phyloP scores from a whole-genome alignment of 2,797 vertebrate species.

The Megalops cyprinoides region DNA sequence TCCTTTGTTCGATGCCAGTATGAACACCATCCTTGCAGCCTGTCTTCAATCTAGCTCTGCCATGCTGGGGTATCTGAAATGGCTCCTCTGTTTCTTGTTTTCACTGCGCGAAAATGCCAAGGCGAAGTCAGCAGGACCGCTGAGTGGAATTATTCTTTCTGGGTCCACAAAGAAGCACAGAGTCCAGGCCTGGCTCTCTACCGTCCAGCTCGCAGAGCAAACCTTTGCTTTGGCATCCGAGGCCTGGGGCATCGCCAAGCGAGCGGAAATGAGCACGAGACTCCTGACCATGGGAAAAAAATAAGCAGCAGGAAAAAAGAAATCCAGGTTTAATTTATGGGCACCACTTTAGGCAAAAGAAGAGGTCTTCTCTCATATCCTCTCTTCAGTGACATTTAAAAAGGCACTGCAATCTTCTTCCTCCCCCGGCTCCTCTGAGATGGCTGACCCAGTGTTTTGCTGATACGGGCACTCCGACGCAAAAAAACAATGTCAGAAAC shows the following conservation, averaged over 20 bases:
- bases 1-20: too few species aligned
- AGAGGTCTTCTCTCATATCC: neutral
- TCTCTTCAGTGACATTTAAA: neutral
- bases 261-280: conserved; percentile 45
- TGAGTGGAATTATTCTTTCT: neutral
- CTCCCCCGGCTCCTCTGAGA: neutral
- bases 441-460: too few species aligned
- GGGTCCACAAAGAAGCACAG: neutral
- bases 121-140: neutral
- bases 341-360: conserved; percentile 30
- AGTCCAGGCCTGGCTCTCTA: neutral
- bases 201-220: neutral
- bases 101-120: neutral
- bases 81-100: neutral
- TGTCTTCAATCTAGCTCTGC: neutral
- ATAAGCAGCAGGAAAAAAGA: conserved; percentile 47
- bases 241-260: conserved; percentile 45
- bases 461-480: too few species aligned
- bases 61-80: neutral
- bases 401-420: neutral
- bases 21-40: neutral
- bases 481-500: neutral
- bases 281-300: conserved; percentile 33
- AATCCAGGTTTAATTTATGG: conserved; percentile 54
- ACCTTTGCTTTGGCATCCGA: conserved; percentile 42